Conservation (phyloP, 2,797 vertebrate species). For the Hippopotamyrus pictus region DNA sequence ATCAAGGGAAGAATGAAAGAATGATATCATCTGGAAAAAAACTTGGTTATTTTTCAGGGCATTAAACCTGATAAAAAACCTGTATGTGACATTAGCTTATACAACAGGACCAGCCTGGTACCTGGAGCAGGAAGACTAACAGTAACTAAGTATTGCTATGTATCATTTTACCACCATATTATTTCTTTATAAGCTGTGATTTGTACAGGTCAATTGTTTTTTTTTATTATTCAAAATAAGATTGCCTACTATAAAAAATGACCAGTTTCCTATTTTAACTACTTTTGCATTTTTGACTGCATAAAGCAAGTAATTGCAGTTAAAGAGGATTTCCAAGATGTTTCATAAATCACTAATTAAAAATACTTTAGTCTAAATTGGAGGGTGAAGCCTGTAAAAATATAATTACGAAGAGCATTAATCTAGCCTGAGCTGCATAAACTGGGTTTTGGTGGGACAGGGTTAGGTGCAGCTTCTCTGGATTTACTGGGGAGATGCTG, state of each 20-base stretch:
- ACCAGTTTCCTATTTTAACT: not conserved
- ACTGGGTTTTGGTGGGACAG: not conserved
- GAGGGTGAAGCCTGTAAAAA: not conserved
- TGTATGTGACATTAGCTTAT: not conserved
- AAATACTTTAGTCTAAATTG: not conserved
- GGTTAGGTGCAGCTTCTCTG: not conserved
- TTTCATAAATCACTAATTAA: not conserved
- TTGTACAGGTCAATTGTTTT: not conserved
- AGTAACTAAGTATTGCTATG: not conserved
- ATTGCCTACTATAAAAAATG: not conserved
- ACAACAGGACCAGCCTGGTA: not conserved
- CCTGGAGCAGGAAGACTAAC: not conserved
- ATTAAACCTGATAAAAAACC: not conserved
- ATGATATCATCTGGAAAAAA: not conserved
- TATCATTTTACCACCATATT: not conserved
- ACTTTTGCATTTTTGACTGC: not conserved
- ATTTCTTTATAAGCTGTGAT: not conserved
- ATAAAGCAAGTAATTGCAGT: not conserved
- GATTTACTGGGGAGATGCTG: not conserved
- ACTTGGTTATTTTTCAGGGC: not conserved
- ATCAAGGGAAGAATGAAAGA: not conserved
- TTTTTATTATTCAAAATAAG: not conserved
- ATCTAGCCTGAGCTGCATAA: not conserved
- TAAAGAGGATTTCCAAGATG: not conserved
- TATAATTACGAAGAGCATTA: not conserved